Evolutionary conservation across 2,113 vertebrate genomes (phyloP), one percentile per base, ranked within the genome.

Genomic region (Podilymbus podiceps): DNA sequence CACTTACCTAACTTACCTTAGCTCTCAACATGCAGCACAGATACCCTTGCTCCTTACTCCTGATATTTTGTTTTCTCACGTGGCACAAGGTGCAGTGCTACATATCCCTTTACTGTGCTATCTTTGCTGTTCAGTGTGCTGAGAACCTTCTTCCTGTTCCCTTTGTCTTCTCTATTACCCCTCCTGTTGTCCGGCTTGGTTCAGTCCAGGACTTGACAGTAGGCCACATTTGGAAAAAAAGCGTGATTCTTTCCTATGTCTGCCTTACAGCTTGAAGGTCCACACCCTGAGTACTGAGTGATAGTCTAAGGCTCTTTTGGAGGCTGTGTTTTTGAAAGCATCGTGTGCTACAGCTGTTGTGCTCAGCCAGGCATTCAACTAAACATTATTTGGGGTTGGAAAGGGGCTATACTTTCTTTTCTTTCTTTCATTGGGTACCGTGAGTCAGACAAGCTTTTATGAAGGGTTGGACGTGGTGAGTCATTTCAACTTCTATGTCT

Each of bases 401-500:
- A 85, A 66, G 40, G 17, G 9, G 33, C 11, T 85, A 27, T 73
- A 15, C 46, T 82, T 85, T 44, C 35, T 78, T 71, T 55, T 46
- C 47, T 67, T 81, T 72, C 66, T 80, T 86, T 83, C 55, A 11
- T 44, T 89, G 89, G 42, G 17, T 83, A 38, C 12, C 67, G 15
- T 66, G 73, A 88, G 56, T 72, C 35, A 78, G 60, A 87, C 28
- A 42, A 82, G 46, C 23, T 89, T 96, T 97, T 89, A 94, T 85
- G 85, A 73, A 47, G 49, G 44, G 40, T 52, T 93, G 62, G 91
- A 93, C 8, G 9, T 85, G 53, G 58, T 73, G 60, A 96, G 76
- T 63, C 60, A 95, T 97, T 96, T 94, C 76, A 93, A 89, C 59
- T 76, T 93, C 85, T 89, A 25, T 90, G 82, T 68, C 88, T 96